Evolutionary conservation across 2,888 invertebrate genomes (phyloP), one percentile per base, ranked within the genome.

Genomic region (Periphyllus acericola): DNA sequence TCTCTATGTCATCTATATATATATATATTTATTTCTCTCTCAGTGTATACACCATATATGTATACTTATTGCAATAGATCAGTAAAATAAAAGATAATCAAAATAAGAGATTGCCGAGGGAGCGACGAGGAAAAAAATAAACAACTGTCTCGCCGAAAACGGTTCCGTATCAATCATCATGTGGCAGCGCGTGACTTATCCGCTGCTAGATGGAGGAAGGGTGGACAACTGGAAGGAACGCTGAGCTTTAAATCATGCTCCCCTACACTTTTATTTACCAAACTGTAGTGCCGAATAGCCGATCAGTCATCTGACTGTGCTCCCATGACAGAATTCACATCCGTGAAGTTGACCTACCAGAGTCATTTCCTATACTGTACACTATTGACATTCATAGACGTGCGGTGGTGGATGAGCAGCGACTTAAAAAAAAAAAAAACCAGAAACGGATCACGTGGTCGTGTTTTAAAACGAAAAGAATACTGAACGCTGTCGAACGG

Each of bases 141-240:
- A 87, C 85, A 79, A 86, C 86, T 80, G 80, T 87, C 80, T 80
- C 74, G 29, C 79, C 79, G 5, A 79, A 80, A 87, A 87, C 80
- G 86, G 74, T 80, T 74, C 40, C 86, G 80, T 79, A 87, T 87
- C 86, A 87, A 87, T 87, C 86, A 87, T 87, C 80, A 32, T 81
- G 60, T 19, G 80, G 86, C 80, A 74, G 72, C 80, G 72, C 80
- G 86, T 81, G 80, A 87, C 86, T 87, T 87, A 87, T 80, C 55
- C 86, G 60, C 55, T 3, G 74, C 74, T 40, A 0, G 32, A 17
- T 17, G n/a, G 34, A 6, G 60, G 79, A 34, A 79, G 46, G 74
- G 74, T 25, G 71, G 32, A 75, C 14, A 34, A 55, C 1, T n/a
- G 76, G 25, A 34, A 29, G 4, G 6, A 36, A 60, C 14, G n/a